Base-by-base conservation (phyloP, 2,888 invertebrate genomes). In the Ochlodes sylvanus region DNA sequence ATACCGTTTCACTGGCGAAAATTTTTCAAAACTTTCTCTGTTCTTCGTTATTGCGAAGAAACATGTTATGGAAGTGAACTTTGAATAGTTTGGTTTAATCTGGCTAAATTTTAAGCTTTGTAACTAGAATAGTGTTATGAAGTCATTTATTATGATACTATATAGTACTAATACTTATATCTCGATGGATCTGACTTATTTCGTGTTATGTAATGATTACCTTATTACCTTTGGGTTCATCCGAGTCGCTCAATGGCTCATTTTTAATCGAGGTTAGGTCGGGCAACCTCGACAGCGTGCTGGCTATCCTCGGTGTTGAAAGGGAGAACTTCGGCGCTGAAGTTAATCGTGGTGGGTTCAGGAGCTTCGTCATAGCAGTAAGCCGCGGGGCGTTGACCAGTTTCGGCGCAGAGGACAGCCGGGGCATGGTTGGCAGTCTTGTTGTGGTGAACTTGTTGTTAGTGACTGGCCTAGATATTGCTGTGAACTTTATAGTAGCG, bases 211-310 rank as follows among this genome's bases (percentile, higher is more conserved):
- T 5, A n/a, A 10, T 34, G 1, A 17, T 34, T 73, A 12, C 9
- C 9, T 12, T 12, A 44, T 68, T 73, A 86, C 90, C 90, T 76
- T 79, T 81, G 1, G 85, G 84, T 65, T 91, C 90, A 63, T 91
- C 89, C 1, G 82, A 85, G 66, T 85, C 90, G 73, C 90, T 89
- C 14, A 79, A 75, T 7, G 88, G 86, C 72, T 91, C 90, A 60
- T 79, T 80, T 77, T 90, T 90, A 47, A 91, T 83, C 2, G 88
- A 83, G 9, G 82, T 76, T 69, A 83, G 74, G 69, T 80, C 77
- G 71, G 83, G 83, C 62, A 85, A 71, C 42, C 77, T 74, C 10
- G 84, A 64, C 19, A 64, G 38, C 44, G 64, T 64, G 47, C 64
- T 64, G 10, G 77, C 38, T 47, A 64, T 64, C 19, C 64, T 69